phyloP scores from a whole-genome alignment of 2,797 vertebrate genomes.

The Gymnodraco acuticeps region DNA sequence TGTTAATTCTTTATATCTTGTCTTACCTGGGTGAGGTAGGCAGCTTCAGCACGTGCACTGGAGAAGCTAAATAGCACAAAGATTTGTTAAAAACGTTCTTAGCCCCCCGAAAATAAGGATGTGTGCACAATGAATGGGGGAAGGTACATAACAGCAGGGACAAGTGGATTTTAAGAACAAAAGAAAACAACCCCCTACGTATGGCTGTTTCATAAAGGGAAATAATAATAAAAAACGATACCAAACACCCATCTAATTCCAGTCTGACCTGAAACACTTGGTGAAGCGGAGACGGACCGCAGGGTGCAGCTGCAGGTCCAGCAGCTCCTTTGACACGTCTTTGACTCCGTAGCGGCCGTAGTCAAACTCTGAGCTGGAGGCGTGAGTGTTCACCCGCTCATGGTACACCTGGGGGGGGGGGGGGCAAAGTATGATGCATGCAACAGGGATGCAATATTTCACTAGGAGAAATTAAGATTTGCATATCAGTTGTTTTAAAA shows the following conservation, averaged over 20 bases:
- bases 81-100: neutral
- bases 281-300: conserved; percentile 87
- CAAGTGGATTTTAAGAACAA: too few relatives aligned
- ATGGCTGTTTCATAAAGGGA: too few relatives aligned
- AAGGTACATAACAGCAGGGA: too few relatives aligned
- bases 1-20: too few relatives aligned
- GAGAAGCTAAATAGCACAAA: conserved; percentile 79
- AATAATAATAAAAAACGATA: too few relatives aligned
- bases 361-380: conserved; percentile 87
- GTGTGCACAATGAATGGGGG: too few relatives aligned
- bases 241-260: too few relatives aligned
- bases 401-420: conserved; percentile 86
- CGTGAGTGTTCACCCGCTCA: conserved; percentile 87
- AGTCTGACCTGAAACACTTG: conserved; percentile 84
- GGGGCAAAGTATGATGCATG: conserved; percentile 2
- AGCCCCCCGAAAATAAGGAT: neutral
- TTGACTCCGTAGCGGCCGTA: conserved; percentile 88
- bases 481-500: conserved; percentile 35
- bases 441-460: conserved; percentile 35
- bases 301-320: conserved; percentile 81
- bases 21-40: conserved; percentile 89
- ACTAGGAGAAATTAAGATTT: conserved; percentile 47
- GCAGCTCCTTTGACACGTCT: conserved; percentile 87
- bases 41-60: conserved; percentile 88
- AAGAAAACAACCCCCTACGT: too few relatives aligned